Conservation (phyloP, 1,140 invertebrate genomes). For the Drosophila navojoa region DNA sequence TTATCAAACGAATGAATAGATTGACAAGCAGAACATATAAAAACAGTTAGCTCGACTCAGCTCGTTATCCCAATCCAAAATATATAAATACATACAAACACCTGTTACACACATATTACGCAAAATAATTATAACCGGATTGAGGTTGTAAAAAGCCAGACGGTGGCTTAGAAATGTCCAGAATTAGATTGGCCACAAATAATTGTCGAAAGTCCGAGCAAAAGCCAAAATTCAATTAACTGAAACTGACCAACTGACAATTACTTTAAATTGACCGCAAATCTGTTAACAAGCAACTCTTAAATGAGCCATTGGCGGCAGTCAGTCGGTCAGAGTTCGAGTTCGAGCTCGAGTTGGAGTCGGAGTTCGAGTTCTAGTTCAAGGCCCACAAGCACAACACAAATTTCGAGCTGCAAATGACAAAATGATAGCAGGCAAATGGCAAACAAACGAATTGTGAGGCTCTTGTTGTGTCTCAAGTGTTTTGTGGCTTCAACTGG, state of each 20-base stretch:
- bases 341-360: slow-evolving; percentile 3
- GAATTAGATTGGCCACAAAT: slow-evolving; percentile 13
- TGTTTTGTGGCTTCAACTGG: slow-evolving; percentile 1
- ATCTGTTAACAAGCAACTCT: slow-evolving; percentile 62
- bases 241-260: slow-evolving; percentile 41
- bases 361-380: too few relatives aligned
- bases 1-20: too few relatives aligned
- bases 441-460: slow-evolving; percentile 18
- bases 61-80: too few relatives aligned
- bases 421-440: slow-evolving; percentile 19
- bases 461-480: not conserved
- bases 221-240: slow-evolving; percentile 57
- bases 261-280: slow-evolving; percentile 64
- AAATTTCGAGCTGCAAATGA: slow-evolving; percentile 33
- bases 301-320: slow-evolving; percentile 43
- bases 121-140: too few relatives aligned
- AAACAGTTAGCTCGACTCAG: too few relatives aligned
- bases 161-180: not conserved
- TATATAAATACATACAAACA: too few relatives aligned
- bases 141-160: not conserved
- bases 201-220: slow-evolving; percentile 8
- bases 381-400: slow-evolving; percentile 16
- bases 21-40: too few relatives aligned
- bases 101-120: too few relatives aligned
- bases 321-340: slow-evolving; percentile 9